A percentile compares a stretch with the other conserved stretches of the same genome.
These are phyloP conservation scores for Trimorus sp. DNA, from an alignment of 2,888 invertebrate genomes.

Conservation along the genomic window DNA sequence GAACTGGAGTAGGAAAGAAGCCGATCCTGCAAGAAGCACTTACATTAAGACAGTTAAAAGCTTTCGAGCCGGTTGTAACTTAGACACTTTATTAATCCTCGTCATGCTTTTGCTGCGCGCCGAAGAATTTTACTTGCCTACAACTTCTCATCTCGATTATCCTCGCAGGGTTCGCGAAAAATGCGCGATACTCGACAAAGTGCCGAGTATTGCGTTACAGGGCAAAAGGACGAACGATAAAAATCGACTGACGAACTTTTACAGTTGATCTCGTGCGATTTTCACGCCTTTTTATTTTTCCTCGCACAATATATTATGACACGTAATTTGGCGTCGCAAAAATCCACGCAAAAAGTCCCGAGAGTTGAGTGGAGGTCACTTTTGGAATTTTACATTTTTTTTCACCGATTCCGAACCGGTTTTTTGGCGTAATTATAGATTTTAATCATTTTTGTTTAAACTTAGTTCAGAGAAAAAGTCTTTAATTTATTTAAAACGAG, in stretches of 20 bases:
- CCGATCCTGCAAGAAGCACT: constrained; percentile 57
- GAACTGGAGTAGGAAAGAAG: constrained; percentile 64
- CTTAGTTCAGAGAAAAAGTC: too few relatives aligned
- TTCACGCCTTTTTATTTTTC: background rate
- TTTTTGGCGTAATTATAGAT: too few relatives aligned
- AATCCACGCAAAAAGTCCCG: too few relatives aligned
- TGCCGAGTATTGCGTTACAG: constrained; percentile 3
- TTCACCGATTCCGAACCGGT: too few relatives aligned
- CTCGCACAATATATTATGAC: too few relatives aligned
- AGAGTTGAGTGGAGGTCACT: too few relatives aligned
- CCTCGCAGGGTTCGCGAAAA: constrained; percentile 32
- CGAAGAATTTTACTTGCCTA: constrained; percentile 54
- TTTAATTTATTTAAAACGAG: too few relatives aligned
- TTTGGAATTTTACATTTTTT: too few relatives aligned
- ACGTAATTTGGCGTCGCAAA: too few relatives aligned
- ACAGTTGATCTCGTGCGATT: background rate
- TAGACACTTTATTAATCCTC: constrained; percentile 64
- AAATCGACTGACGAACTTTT: constrained; percentile 1
- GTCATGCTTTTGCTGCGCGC: constrained; percentile 50
- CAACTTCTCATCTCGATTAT: constrained; percentile 53
- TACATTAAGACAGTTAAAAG: constrained; percentile 62
- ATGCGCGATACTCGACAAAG: constrained; percentile 1
- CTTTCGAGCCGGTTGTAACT: constrained; percentile 62
- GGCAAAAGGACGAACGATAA: background rate
- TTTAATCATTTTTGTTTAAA: too few relatives aligned